Conservation (phyloP, 2,797 vertebrate species). For the Alosa sapidissima region DNA sequence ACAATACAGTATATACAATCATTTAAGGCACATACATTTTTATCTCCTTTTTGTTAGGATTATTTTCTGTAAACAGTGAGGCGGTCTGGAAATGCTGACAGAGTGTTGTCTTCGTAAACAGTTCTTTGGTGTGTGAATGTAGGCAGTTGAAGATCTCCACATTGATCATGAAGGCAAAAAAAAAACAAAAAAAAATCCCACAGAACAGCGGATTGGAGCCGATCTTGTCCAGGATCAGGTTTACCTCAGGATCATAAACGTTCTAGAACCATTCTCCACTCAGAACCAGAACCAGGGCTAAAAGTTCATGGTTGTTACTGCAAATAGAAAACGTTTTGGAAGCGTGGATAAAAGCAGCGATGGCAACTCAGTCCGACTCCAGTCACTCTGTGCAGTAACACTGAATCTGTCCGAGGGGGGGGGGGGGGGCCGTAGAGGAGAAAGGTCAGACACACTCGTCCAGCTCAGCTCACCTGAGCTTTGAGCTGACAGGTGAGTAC, state of each 20-base stretch:
- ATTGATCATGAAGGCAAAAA: too few species aligned
- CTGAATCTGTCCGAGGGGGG: not conserved
- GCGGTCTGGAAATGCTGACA: not conserved
- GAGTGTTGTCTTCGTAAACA: not conserved
- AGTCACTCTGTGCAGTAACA: not conserved
- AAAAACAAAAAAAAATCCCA: not conserved
- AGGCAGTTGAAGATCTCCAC: too few species aligned
- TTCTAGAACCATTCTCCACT: too few species aligned
- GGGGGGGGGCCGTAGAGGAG: too few species aligned
- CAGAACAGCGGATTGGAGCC: not conserved
- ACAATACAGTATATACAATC: not conserved
- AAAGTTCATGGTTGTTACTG: not conserved
- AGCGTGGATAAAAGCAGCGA: too few species aligned
- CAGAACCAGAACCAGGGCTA: not conserved
- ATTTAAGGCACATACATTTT: not conserved
- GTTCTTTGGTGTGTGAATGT: not conserved
- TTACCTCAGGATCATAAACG: too few species aligned
- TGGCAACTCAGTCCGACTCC: not conserved
- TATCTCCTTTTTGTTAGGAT: not conserved
- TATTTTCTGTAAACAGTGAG: not conserved
- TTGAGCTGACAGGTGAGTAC: too few species aligned
- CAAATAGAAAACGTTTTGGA: too few species aligned
- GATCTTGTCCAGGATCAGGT: not conserved
- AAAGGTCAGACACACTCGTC: too few species aligned
- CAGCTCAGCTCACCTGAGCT: not conserved